A percentile compares a stretch with the other conserved stretches of the same genome.
phyloP scores from a whole-genome alignment of 2,113 vertebrate species.

The Petroica traversi region DNA sequence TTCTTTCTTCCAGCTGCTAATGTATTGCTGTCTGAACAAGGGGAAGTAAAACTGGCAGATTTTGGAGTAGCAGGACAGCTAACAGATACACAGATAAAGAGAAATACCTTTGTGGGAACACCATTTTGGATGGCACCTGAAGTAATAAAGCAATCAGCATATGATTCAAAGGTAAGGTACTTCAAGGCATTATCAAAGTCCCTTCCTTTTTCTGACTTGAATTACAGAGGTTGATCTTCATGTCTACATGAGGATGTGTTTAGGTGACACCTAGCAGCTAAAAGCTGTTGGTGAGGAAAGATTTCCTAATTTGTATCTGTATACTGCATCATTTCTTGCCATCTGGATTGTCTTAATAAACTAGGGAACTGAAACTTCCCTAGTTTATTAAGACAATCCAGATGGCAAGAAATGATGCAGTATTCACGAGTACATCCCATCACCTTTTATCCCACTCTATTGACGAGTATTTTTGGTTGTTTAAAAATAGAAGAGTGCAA shows the following conservation, averaged over 20 bases:
- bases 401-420: background rate
- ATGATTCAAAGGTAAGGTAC: slow-evolving; percentile 90
- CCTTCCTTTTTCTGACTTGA: background rate
- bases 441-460: background rate
- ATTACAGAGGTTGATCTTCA: background rate
- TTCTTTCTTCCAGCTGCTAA: slow-evolving; percentile 86
- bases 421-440: background rate
- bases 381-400: background rate
- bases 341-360: background rate
- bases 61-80: slow-evolving; percentile 97
- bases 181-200: background rate
- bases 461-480: background rate
- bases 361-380: background rate
- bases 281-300: background rate
- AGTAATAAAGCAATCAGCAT: slow-evolving; percentile 96
- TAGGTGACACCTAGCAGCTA: background rate
- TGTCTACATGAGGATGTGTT: background rate
- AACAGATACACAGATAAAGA: slow-evolving; percentile 96
- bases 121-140: slow-evolving; percentile 99
- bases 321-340: background rate
- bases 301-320: background rate
- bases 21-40: slow-evolving; percentile 93
- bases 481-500: background rate
- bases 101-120: slow-evolving; percentile 96
- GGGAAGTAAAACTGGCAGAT: slow-evolving; percentile 95